A percentile compares a stretch with the other conserved stretches of the same genome.
These are phyloP conservation scores for Portunus trituberculatus DNA, from an alignment of 1,140 invertebrate genomes.

Conservation along the genomic window DNA sequence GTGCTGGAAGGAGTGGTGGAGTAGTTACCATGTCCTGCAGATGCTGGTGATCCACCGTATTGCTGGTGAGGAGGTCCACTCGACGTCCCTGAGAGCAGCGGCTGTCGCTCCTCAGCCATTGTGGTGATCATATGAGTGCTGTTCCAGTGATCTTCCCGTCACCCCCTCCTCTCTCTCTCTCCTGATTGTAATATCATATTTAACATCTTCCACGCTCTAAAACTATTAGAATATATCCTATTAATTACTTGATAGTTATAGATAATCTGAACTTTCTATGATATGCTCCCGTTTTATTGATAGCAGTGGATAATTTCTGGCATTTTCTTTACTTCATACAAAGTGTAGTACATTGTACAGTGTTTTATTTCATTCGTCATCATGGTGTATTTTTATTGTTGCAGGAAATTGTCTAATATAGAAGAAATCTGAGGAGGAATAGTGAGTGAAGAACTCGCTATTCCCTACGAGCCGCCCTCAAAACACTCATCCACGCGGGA, in stretches of 20 bases:
- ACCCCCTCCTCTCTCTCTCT: background rate
- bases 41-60: slow-evolving; percentile 34
- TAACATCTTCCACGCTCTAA: background rate
- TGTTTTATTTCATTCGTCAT: too few species aligned
- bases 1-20: too few species aligned
- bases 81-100: slow-evolving; percentile 52
- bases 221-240: background rate
- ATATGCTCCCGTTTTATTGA: too few species aligned
- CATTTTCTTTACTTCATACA: too few species aligned
- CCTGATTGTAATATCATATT: background rate
- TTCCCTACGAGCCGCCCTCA: too few species aligned
- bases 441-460: too few species aligned
- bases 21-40: slow-evolving; percentile 46
- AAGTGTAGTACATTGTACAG: too few species aligned
- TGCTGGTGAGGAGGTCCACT: slow-evolving; percentile 1
- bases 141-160: slow-evolving; percentile 52
- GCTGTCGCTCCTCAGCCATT: slow-evolving; percentile 69
- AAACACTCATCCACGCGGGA: too few species aligned
- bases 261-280: background rate
- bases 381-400: too few species aligned
- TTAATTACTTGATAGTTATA: background rate
- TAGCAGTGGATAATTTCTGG: too few species aligned
- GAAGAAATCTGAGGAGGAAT: too few species aligned
- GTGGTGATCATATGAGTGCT: slow-evolving; percentile 69
- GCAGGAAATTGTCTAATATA: too few species aligned